A percentile compares a stretch with the other conserved stretches of the same genome.
Evolutionary conservation across 2,797 vertebrate species (phyloP).

Genomic region (Phaenicophaeus curvirostris): DNA sequence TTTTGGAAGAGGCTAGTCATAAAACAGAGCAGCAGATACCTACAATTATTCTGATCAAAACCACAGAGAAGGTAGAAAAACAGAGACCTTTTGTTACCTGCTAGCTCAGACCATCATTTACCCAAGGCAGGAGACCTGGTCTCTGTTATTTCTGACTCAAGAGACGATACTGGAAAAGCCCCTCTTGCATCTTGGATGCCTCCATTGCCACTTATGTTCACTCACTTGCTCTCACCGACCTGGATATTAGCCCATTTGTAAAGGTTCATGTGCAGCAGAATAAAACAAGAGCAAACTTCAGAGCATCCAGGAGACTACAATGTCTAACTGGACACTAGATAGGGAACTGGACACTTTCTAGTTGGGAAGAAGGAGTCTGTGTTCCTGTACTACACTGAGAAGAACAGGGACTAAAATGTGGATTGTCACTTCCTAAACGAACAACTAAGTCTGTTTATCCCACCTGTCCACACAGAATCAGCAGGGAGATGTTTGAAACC

Average conservation of each 20-base stretch:
- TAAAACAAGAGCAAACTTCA: not conserved
- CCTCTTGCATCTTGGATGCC: not conserved
- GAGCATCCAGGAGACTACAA: not conserved
- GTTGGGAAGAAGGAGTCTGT: not conserved
- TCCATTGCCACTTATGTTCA: not conserved
- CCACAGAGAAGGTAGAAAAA: not conserved
- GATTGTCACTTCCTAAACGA: not conserved
- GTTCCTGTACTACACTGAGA: not conserved
- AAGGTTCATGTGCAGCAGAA: not conserved
- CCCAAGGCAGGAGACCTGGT: not conserved
- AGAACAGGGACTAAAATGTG: not conserved
- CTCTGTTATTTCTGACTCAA: not conserved
- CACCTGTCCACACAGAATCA: not conserved
- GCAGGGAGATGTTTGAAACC: not conserved
- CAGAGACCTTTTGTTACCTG: fast-evolving
- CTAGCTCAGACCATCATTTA: not conserved
- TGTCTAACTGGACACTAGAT: not conserved
- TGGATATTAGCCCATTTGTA: not conserved
- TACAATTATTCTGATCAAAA: not conserved
- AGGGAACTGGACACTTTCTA: not conserved
- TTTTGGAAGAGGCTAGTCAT: not conserved
- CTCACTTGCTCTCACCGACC: not conserved
- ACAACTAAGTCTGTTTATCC: not conserved
- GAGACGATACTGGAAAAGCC: not conserved
- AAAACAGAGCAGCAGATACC: not conserved